Base-by-base conservation (phyloP, 2,113 vertebrate genomes). In the Brachirus orientalis region DNA sequence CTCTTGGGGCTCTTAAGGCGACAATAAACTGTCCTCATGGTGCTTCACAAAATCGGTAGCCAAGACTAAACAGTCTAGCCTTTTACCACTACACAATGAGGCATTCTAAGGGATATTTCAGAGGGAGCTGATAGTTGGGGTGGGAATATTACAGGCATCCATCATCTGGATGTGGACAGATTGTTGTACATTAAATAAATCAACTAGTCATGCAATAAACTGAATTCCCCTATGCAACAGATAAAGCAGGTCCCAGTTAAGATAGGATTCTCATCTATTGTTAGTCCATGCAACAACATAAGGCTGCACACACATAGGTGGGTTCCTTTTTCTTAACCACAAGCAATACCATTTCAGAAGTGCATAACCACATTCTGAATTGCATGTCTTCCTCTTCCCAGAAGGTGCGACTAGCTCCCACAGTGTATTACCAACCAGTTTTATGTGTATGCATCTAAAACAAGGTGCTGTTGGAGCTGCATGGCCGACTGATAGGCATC, bases 401-500 rank as follows among this genome's bases (percentile, higher is more conserved):
- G 58, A 8, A 13, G 22, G 28, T 33, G 64, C 41, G 40, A 19
- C 40, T 19, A 0, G 33, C 16, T 17, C 52, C 9, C 14, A 37
- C n/a, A 37, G 8, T 37, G 33, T 35, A 18, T 18, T 18, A 55
- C 35, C 57, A 43, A 59, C 43, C 64, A 28, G 7, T 41, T 47
- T 44, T 52, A 12, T 51, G 33, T 10, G 19, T 62, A 19, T 58
- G 6, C 3, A 0, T 1, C 37, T 17, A 5, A 2, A 20, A 36
- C 37, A 52, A 22, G 38, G 7, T 33, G 11, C 44, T 43, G 16
- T 17, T 46, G 33, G 13, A 55, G 41, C 35, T 7, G 14, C 46
- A 50, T 55, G 48, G 20, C 52, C 71, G 47, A 67, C 54, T 67
- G 56, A 36, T 61, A 57, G 4, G 10, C 35, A 53, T 78, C 58